Conservation (phyloP, 2,113 vertebrate species). For the Oenanthe oenanthe region DNA sequence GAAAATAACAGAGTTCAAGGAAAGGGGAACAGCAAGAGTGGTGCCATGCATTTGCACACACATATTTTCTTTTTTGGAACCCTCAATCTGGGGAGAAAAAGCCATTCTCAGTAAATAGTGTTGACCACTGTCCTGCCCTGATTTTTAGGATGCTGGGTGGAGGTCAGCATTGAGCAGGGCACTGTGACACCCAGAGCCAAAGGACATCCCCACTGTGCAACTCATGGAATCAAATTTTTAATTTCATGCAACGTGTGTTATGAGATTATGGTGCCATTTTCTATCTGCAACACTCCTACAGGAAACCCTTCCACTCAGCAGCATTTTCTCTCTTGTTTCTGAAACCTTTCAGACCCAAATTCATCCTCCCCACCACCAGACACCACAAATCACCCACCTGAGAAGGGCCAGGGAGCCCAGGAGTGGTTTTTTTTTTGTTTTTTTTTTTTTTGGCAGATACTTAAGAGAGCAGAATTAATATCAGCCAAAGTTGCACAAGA, state of each 20-base stretch:
- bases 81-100: not conserved
- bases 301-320: not conserved
- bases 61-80: not conserved
- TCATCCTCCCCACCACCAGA: not conserved
- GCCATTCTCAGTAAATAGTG: accelerated
- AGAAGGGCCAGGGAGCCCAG: not conserved
- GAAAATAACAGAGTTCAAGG: not conserved
- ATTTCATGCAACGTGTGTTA: not conserved
- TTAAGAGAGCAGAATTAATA: not conserved
- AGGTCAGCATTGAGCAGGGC: not conserved
- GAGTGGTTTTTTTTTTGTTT: not conserved
- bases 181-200: not conserved
- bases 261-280: not conserved
- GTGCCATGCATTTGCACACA: not conserved
- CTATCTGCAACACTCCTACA: not conserved
- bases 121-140: not conserved
- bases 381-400: not conserved
- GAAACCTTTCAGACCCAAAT: not conserved
- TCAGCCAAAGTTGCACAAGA: not conserved
- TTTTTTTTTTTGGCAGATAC: not conserved
- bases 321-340: not conserved
- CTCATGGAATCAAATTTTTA: not conserved
- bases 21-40: not conserved
- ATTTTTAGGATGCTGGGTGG: not conserved
- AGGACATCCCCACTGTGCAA: not conserved